phyloP scores from a whole-genome alignment of 2,888 invertebrate genomes.

The Papilio protenor region DNA sequence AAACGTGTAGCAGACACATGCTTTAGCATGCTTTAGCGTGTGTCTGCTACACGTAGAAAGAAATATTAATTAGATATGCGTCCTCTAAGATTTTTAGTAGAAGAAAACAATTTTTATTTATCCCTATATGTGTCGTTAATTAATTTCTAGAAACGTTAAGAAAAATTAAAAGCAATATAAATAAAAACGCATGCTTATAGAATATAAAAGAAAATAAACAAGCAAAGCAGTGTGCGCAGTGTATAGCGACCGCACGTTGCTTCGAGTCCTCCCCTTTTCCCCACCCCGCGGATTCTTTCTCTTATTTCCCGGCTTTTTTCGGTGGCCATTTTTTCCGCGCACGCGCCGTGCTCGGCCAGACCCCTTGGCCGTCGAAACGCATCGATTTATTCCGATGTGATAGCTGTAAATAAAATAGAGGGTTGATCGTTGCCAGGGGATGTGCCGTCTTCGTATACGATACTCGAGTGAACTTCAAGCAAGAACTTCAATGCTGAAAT shows the following conservation, averaged over 20 bases:
- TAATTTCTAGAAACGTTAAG: background rate
- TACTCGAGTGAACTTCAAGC: conserved; percentile 37
- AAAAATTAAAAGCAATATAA: background rate
- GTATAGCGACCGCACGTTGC: conserved; percentile 55
- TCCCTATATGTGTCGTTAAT: background rate
- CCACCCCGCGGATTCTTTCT: conserved; percentile 74
- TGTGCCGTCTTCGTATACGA: conserved; percentile 57
- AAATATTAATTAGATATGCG: background rate
- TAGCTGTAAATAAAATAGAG: conserved; percentile 67
- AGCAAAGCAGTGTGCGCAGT: conserved; percentile 32
- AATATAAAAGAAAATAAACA: background rate
- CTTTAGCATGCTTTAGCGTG: too few relatives aligned
- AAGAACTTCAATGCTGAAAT: background rate
- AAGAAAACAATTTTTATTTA: too few relatives aligned
- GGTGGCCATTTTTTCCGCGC: conserved; percentile 80
- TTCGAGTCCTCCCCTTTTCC: conserved; percentile 57
- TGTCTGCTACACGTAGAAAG: too few relatives aligned
- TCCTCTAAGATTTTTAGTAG: background rate
- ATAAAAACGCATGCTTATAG: background rate
- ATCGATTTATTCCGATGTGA: conserved; percentile 74
- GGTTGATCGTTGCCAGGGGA: conserved; percentile 51
- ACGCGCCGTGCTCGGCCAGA: conserved; percentile 63
- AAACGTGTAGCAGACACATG: too few relatives aligned
- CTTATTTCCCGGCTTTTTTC: conserved; percentile 81
- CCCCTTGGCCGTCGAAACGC: conserved; percentile 57